These are phyloP conservation scores for Terrapene triunguis DNA, from an alignment of 2,113 vertebrate species.

Conservation along the genomic window DNA sequence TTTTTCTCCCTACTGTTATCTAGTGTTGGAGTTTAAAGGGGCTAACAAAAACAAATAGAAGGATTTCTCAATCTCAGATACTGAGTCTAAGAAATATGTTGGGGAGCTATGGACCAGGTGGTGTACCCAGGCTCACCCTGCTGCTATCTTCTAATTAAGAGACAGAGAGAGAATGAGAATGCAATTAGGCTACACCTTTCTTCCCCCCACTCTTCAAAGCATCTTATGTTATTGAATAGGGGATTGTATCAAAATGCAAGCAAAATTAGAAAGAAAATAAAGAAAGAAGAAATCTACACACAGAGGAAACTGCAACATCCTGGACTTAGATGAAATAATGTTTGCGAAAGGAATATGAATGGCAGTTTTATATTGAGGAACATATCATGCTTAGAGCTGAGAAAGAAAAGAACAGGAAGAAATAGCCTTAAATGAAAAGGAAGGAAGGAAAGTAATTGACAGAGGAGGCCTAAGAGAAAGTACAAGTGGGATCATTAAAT, in stretches of 20 bases:
- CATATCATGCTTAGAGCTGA: accelerated
- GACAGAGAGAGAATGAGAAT: background rate
- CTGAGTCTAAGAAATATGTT: background rate
- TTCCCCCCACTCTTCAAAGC: background rate
- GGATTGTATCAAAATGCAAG: background rate
- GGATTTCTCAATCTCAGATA: background rate
- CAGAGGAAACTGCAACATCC: background rate
- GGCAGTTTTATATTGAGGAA: background rate
- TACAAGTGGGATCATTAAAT: background rate
- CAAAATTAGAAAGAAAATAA: background rate
- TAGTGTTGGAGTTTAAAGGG: background rate
- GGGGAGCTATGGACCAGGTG: background rate
- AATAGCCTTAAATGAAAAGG: background rate
- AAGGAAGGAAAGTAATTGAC: background rate
- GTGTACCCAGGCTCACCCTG: background rate
- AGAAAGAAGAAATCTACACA: background rate
- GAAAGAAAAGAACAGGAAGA: background rate
- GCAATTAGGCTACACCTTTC: background rate
- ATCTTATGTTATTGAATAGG: background rate
- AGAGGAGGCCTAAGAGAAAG: background rate
- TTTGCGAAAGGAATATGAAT: background rate
- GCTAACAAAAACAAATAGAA: background rate
- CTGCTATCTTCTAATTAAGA: background rate
- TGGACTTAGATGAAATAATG: background rate
- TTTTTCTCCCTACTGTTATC: background rate